Evolutionary conservation across 1,140 invertebrate species (phyloP), one percentile per base, ranked within the genome.

Genomic region (Heliconius himera): DNA sequence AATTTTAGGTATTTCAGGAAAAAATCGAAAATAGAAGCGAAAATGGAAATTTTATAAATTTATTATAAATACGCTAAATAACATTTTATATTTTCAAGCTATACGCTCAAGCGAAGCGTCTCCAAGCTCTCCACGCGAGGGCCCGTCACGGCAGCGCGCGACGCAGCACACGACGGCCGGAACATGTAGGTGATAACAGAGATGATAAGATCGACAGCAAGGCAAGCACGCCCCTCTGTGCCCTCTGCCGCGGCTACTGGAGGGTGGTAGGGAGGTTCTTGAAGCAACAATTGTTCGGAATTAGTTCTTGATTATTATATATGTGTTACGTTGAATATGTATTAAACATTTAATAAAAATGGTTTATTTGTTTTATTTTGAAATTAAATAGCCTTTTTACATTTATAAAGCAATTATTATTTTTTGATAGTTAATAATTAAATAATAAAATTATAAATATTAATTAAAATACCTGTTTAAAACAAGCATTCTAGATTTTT

Each of bases 221-320:
- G 60, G 29, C 20, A 71, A 38, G 81, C 13, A 29, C 60, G 16
- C 85, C 87, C 20, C 79, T 90, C n/a, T 91, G 90, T 75, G 84
- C 83, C 33, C 72, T 87, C 26, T 92, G 91, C 77, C 84, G 86
- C 33, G 72, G 77, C 26, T 92, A 88, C 81, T 90, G 89, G 90
- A 82, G 87, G 29, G 73, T 85, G 11, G 49, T 90, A 60, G 79
- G 88, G 4, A 83, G 75, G 20, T 85, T 81, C 36, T 49, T 91
- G 49, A 66, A 78, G 18, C 77, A 81, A 38, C 84, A 85, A 70
- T n/a, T 84, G 20, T 80, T 83, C 77, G 74, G 77, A 46, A 36
- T 77, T 54, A 46, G 22, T 54, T 70, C 51, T 26, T 79, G 46
- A 82, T 41, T 11, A 56, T 51, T 18, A 51, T 33, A 33, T 33